Base-by-base conservation (phyloP, 2,797 vertebrate genomes). In the Coregonus suidteri region DNA sequence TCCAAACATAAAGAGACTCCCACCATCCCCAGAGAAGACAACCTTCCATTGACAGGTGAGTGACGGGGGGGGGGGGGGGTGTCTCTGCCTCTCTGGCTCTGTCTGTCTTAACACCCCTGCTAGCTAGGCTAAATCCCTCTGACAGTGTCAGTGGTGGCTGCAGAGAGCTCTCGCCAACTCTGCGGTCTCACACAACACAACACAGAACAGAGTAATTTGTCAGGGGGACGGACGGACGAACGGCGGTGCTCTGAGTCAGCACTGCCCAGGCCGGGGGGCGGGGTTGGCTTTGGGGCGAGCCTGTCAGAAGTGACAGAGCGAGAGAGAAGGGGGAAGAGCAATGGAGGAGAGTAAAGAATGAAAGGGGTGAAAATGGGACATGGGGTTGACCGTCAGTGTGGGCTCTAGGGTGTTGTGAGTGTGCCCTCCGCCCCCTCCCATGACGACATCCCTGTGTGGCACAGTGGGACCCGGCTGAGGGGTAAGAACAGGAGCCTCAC, bases 361-460 rank as follows among this genome's bases (percentile, higher is more conserved):
- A 35, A 56, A 65, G 25, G 75, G 56, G 68, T 71, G 76, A 72
- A 41, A 73, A 52, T 11, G 71, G 31, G 65, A 16, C 16, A 16
- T n/a, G 15, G n/a, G 52, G 30, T 35, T 18, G 53, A 25, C 3
- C 9, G 59, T n/a, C n/a, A n/a, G 11, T 41, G 53, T 20, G 37
- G 25, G 31, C 41, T 16, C n/a, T 30, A 34, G 9, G 35, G 54
- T 70, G 31, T 16, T 31, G 66, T 68, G 66, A 34, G 31, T 35
- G 25, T 52, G 30, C 18, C 41, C 31, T 31, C 20, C 47, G 4
- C 41, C 56, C 30, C 73, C 13, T 30, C 25, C 52, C 64, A 16
- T 47, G 41, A n/a, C 52, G n/a, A 18, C 34, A 37, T 18, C 47
- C 71, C 56, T 64, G 25, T 59, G 20, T 64, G 53, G 14, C 59